These are phyloP conservation scores for Montifringilla adamsi DNA, from an alignment of 2,113 vertebrate species.

Conservation along the genomic window DNA sequence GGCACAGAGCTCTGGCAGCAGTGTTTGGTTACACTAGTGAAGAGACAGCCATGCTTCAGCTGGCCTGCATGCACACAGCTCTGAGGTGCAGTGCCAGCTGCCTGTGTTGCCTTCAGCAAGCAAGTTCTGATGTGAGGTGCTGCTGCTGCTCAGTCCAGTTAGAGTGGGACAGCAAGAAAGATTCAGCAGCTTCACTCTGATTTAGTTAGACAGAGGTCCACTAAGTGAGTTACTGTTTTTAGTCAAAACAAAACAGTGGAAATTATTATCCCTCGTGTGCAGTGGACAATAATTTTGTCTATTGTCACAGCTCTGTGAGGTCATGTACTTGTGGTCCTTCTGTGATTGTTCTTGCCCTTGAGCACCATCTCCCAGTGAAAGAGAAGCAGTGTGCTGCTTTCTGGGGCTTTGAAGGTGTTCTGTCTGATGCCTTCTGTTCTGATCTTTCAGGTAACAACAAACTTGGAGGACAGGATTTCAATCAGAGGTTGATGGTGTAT, in stretches of 20 bases:
- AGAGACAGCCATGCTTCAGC: not conserved
- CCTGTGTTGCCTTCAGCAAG: not conserved
- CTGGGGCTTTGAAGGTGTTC: not conserved
- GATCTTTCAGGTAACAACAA: constrained; percentile 90
- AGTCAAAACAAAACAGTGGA: not conserved
- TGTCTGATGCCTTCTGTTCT: not conserved
- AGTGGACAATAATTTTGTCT: too few relatives aligned
- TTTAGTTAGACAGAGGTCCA: not conserved
- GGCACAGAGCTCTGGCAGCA: not conserved
- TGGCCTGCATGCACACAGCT: not conserved
- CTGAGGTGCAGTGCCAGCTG: not conserved
- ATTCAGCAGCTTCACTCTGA: not conserved
- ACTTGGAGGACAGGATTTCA: constrained; percentile 97
- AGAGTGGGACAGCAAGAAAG: not conserved
- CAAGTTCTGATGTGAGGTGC: not conserved
- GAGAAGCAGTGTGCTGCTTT: not conserved
- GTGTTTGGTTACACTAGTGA: not conserved
- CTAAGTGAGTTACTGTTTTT: not conserved
- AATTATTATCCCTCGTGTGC: not conserved
- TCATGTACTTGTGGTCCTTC: not conserved
- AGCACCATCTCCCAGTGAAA: not conserved
- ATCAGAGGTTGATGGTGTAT: constrained; percentile 88
- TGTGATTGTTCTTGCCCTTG: not conserved
- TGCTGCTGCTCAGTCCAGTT: not conserved
- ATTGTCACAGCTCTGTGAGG: not conserved